Conservation (phyloP, 2,113 vertebrate genomes). For the Amia ocellicauda region DNA sequence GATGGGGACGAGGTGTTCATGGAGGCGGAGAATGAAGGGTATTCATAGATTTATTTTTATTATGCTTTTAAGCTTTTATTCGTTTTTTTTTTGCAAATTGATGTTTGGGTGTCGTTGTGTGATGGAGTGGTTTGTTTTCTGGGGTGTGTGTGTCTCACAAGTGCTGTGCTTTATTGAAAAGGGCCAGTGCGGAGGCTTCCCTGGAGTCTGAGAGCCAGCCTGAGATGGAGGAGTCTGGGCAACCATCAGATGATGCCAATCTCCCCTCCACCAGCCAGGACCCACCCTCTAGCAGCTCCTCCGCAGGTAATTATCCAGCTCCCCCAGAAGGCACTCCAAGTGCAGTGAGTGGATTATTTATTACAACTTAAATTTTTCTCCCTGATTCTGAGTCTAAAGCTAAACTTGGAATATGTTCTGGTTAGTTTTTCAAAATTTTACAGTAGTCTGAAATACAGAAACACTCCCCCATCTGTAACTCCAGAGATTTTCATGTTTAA, state of each 20-base stretch:
- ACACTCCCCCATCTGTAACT: neutral
- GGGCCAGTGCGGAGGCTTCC: conserved; percentile 70
- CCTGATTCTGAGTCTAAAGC: too few relatives aligned
- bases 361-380: too few relatives aligned
- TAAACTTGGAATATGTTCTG: too few relatives aligned
- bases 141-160: neutral
- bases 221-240: conserved; percentile 76
- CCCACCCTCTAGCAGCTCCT: conserved; percentile 82
- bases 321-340: too few relatives aligned
- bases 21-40: conserved; percentile 85
- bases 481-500: too few relatives aligned
- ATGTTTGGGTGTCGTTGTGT: neutral
- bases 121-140: neutral
- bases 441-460: too few relatives aligned
- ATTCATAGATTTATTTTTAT: too few relatives aligned
- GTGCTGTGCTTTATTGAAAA: conserved; percentile 25
- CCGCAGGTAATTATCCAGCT: too few relatives aligned
- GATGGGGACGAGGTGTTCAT: conserved; percentile 83
- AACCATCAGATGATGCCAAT: conserved; percentile 77
- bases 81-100: neutral
- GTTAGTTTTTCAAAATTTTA: neutral
- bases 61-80: neutral
- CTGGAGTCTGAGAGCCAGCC: conserved; percentile 82
- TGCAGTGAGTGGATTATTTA: too few relatives aligned
- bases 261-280: conserved; percentile 92